phyloP scores from a whole-genome alignment of 1,140 invertebrate species.

The Drosophila prosaltans region DNA sequence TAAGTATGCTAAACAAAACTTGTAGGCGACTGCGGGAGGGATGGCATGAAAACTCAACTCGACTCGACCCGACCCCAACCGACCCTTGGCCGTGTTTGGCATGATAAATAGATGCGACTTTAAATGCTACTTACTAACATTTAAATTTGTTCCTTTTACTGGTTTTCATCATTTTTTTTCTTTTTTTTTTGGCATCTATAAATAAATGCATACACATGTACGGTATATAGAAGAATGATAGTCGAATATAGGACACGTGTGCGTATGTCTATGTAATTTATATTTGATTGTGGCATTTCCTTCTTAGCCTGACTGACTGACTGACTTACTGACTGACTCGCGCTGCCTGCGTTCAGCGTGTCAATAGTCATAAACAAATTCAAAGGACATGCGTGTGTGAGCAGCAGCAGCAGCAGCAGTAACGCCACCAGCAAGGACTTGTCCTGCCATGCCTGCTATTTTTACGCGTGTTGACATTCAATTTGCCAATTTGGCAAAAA shows the following conservation, averaged over 20 bases:
- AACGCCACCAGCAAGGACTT: conserved; percentile 24
- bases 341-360: conserved; percentile 33
- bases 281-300: conserved; percentile 71
- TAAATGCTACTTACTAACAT: conserved; percentile 50
- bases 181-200: conserved; percentile 16
- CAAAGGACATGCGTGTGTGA: conserved; percentile 60
- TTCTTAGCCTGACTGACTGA: conserved; percentile 15
- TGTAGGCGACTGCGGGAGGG: conserved; percentile 17
- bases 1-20: conserved; percentile 66
- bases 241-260: conserved; percentile 49
- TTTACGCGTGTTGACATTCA: conserved; percentile 80
- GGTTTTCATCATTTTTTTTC: neutral
- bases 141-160: conserved; percentile 13
- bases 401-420: conserved; percentile 15
- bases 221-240: neutral
- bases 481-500: conserved; percentile 77
- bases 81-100: conserved; percentile 43
- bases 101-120: conserved; percentile 62
- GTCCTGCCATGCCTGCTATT: conserved; percentile 51
- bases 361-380: conserved; percentile 72
- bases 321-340: neutral
- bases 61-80: conserved; percentile 11
- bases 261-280: conserved; percentile 69
- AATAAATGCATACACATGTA: conserved; percentile 22
- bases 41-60: too few relatives aligned